Evolutionary conservation across 2,797 vertebrate species (phyloP).

Genomic region (Salmo trutta): DNA sequence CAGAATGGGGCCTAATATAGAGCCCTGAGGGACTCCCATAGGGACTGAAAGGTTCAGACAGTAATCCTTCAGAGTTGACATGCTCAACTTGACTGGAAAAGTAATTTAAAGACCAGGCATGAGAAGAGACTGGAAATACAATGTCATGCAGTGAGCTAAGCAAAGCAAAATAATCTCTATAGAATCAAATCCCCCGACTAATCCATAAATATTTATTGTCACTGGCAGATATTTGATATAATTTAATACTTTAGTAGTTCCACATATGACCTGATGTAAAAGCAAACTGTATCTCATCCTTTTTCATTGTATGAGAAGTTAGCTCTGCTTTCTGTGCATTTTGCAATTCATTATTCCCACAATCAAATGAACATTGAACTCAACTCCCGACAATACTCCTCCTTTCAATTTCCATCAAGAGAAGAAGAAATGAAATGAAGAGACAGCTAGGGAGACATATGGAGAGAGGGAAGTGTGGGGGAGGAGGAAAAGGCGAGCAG

Average conservation of each 20-base stretch:
- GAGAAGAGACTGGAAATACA: slow-evolving; percentile 37
- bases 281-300: not conserved
- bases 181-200: slow-evolving; percentile 22
- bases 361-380: not conserved
- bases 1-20: slow-evolving; percentile 33
- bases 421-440: not conserved
- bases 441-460: slow-evolving; percentile 7
- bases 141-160: slow-evolving; percentile 29
- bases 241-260: not conserved
- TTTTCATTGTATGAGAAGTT: not conserved
- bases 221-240: slow-evolving; percentile 11
- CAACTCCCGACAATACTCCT: not conserved
- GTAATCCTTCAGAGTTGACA: slow-evolving; percentile 41
- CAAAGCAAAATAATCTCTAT: slow-evolving; percentile 27
- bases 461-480: slow-evolving; percentile 18
- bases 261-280: slow-evolving; percentile 7
- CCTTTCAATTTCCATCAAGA: not conserved
- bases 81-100: slow-evolving; percentile 55
- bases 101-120: slow-evolving; percentile 44
- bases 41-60: slow-evolving; percentile 43
- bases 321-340: not conserved
- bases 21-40: slow-evolving; percentile 48
- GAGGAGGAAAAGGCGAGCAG: slow-evolving; percentile 14
- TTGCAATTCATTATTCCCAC: not conserved
- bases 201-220: slow-evolving; percentile 21